phyloP scores from a whole-genome alignment of 92 coral and sea anemone species.

The Zoanthus sociatus region DNA sequence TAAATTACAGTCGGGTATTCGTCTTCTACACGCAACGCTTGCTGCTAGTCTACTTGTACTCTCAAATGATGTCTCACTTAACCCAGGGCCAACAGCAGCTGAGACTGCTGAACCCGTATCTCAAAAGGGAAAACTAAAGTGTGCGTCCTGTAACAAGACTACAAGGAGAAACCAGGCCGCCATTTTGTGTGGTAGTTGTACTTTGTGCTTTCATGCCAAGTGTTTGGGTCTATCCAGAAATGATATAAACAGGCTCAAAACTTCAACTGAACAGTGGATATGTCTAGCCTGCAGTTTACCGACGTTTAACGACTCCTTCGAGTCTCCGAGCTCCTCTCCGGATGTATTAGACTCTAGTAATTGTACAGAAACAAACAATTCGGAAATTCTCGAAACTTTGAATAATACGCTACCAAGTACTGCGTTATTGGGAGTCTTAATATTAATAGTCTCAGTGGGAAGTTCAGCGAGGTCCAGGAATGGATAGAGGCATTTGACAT shows the following conservation, averaged over 20 bases:
- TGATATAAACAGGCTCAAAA: too few relatives aligned
- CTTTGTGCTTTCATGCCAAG: too few relatives aligned
- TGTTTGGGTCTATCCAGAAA: too few relatives aligned
- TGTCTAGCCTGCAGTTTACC: slow-evolving; percentile 3
- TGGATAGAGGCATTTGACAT: slow-evolving; percentile 56
- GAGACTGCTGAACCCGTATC: too few relatives aligned
- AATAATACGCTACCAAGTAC: background rate
- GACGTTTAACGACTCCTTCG: background rate
- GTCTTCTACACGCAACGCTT: slow-evolving; percentile 43
- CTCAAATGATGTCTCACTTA: slow-evolving; percentile 41
- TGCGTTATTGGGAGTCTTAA: slow-evolving; percentile 49
- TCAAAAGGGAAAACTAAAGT: background rate
- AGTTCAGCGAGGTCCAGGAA: slow-evolving; percentile 47
- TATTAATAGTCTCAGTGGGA: slow-evolving; percentile 42
- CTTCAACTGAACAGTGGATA: background rate
- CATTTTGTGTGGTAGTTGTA: too few relatives aligned
- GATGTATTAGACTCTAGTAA: background rate
- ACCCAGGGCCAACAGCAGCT: slow-evolving; percentile 23
- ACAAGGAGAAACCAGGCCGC: too few relatives aligned
- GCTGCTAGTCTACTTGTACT: slow-evolving; percentile 31
- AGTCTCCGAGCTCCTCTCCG: background rate
- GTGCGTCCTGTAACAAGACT: too few relatives aligned
- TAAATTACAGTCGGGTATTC: slow-evolving; percentile 19
- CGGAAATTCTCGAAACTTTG: background rate
- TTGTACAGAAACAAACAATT: background rate